Base-by-base conservation (phyloP, 2,113 vertebrate genomes). In the Lasiurus cinereus region DNA sequence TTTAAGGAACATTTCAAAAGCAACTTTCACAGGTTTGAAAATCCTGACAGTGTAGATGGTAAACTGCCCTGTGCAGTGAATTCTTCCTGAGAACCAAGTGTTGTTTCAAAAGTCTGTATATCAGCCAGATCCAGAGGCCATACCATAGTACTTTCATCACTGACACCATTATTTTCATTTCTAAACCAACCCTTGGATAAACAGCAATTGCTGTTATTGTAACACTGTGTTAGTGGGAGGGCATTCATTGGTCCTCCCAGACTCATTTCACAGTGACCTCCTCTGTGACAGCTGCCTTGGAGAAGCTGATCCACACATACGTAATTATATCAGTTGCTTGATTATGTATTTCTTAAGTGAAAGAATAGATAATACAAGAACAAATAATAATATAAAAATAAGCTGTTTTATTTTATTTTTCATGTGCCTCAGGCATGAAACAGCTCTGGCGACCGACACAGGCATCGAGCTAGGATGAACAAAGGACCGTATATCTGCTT, bases 1-100 rank as follows among this genome's bases (percentile, higher is more conserved):
- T 69, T 87, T 62, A 85, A 90, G 15, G 54, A 86, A 80, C 29
- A 36, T 50, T 67, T 80, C 91, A 19, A 95, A 82, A 90, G 36
- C 36, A 80, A 70, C 11, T 62, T 90, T 56, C 18, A 50, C n/a
- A 74, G 72, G 3, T 80, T 69, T 77, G 73, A 70, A 93, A 88
- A 82, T 29, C 18, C 62, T 62, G 54, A 72, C 36, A 70, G 21
- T 70, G 27, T 56, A 80, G 66, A 50, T 36, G 27, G 48, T 36
- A 96, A 96, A 16, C 29, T 6, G 21, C 8, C 19, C 12, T 66
- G 18, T 39, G 21, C 50, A 52, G 1, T 33, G 29, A 54, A 56
- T 19, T 66, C 31, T 69, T 87, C 21, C 14, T 83, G 48, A 13
- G 64, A 54, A 24, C 21, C 48, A 52, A 3, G 10, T 31, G 21